phyloP scores from a whole-genome alignment of 2,113 vertebrate species.

The Ammodytes dubius region DNA sequence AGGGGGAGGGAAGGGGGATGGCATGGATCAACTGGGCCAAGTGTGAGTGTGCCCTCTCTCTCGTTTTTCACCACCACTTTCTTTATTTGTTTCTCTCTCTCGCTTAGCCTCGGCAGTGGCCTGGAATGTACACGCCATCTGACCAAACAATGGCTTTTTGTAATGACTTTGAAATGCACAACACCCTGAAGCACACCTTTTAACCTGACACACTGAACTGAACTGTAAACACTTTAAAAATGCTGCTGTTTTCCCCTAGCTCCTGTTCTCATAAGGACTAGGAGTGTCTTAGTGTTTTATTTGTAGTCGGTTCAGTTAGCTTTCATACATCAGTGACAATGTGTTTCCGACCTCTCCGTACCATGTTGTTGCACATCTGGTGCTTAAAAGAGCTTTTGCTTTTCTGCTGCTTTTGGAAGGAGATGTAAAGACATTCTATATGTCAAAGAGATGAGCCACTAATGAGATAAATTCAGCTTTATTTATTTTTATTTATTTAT shows the following conservation, averaged over 20 bases:
- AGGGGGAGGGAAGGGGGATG: too few relatives aligned
- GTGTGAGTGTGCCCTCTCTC: background rate
- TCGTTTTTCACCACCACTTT: conserved; percentile 30
- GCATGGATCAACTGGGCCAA: too few relatives aligned
- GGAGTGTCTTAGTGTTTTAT: conserved; percentile 41
- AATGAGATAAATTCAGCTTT: conserved; percentile 12
- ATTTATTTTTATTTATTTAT: too few relatives aligned
- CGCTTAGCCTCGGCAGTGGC: conserved; percentile 35
- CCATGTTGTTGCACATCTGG: background rate
- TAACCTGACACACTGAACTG: conserved; percentile 8
- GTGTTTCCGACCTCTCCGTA: conserved; percentile 10
- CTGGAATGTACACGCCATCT: conserved; percentile 53
- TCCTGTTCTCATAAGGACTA: conserved; percentile 11
- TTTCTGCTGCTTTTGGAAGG: conserved; percentile 5
- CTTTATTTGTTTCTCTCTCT: conserved; percentile 18
- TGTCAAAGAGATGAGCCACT: background rate
- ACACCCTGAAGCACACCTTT: conserved; percentile 56
- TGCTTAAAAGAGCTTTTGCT: conserved; percentile 12
- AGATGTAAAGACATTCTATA: conserved; percentile 16
- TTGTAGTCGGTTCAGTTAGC: conserved; percentile 31
- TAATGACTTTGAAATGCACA: conserved; percentile 56
- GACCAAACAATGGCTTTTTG: conserved; percentile 45
- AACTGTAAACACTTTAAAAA: conserved; percentile 24
- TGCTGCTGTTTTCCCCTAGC: conserved; percentile 34
- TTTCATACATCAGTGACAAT: conserved; percentile 15